Percentiles rank a stretch among this genome's conserved stretches.
These are phyloP conservation scores for Prunella himalayana DNA, from an alignment of 2,113 vertebrate species.

Conservation along the genomic window DNA sequence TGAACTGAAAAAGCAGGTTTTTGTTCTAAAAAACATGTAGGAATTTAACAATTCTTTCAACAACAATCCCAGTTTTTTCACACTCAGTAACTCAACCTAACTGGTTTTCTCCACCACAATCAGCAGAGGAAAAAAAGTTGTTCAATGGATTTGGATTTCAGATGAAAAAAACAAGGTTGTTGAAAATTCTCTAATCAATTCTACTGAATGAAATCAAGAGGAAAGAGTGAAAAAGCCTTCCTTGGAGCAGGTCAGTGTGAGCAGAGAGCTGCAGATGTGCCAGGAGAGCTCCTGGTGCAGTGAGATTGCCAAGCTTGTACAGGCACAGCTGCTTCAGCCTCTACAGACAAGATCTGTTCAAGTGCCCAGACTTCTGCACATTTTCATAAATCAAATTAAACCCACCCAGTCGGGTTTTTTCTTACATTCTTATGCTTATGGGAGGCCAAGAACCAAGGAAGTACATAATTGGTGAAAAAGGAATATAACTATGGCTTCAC, in stretches of 20 bases:
- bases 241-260: not conserved
- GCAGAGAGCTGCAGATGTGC: not conserved
- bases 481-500: not conserved
- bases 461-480: not conserved
- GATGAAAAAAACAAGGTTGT: not conserved
- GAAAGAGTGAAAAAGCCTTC: not conserved
- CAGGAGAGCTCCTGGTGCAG: not conserved
- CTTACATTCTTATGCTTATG: not conserved
- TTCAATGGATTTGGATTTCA: not conserved
- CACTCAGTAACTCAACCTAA: not conserved
- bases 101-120: not conserved
- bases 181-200: not conserved
- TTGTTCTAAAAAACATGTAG: not conserved
- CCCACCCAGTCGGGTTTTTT: not conserved
- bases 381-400: slow-evolving; percentile 29
- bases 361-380: not conserved
- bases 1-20: not conserved
- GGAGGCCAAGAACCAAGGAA: not conserved
- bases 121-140: not conserved
- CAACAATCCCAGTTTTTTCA: not conserved
- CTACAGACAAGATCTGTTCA: not conserved
- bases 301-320: not conserved
- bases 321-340: not conserved
- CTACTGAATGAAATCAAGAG: not conserved
- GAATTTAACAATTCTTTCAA: not conserved